Conservation (phyloP, 2,888 invertebrate species). For the Lithosia quadra region DNA sequence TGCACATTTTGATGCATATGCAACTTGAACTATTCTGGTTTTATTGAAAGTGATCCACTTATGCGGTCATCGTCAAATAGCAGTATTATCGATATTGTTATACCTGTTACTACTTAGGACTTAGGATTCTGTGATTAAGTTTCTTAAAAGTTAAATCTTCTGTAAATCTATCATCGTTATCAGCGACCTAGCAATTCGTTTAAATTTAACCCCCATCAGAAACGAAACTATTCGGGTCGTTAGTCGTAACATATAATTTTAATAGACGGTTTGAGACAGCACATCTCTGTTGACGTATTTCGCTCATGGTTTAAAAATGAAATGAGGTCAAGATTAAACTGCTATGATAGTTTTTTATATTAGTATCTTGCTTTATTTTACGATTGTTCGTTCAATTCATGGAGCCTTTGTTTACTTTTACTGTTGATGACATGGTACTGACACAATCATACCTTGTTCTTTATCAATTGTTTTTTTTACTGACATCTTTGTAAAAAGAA, state of each 20-base stretch:
- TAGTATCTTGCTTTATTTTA: constrained; percentile 49
- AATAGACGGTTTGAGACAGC: constrained; percentile 37
- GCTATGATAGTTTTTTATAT: constrained; percentile 58
- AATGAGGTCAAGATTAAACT: constrained; percentile 76
- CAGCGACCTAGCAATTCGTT: constrained; percentile 18
- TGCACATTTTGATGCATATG: constrained; percentile 17
- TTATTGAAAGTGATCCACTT: not conserved
- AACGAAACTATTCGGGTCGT: constrained; percentile 26
- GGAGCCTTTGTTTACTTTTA: constrained; percentile 26
- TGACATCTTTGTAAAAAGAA: constrained; percentile 7
- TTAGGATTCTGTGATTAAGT: not conserved
- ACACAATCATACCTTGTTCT: constrained; percentile 36
- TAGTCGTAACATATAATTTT: constrained; percentile 45
- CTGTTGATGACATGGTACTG: constrained; percentile 43
- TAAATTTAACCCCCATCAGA: constrained; percentile 35
- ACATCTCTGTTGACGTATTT: constrained; percentile 51
- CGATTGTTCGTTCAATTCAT: constrained; percentile 30
- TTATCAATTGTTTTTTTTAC: constrained; percentile 35
- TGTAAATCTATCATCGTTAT: constrained; percentile 17
- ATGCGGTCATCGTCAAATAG: not conserved
- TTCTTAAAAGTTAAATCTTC: not conserved
- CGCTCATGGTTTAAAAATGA: constrained; percentile 66
- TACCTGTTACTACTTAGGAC: not conserved
- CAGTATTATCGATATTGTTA: not conserved
- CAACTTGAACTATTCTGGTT: not conserved